Evolutionary conservation across 2,797 vertebrate species (phyloP), one percentile per base, ranked within the genome.

Genomic region (Lutjanus campechanus): DNA sequence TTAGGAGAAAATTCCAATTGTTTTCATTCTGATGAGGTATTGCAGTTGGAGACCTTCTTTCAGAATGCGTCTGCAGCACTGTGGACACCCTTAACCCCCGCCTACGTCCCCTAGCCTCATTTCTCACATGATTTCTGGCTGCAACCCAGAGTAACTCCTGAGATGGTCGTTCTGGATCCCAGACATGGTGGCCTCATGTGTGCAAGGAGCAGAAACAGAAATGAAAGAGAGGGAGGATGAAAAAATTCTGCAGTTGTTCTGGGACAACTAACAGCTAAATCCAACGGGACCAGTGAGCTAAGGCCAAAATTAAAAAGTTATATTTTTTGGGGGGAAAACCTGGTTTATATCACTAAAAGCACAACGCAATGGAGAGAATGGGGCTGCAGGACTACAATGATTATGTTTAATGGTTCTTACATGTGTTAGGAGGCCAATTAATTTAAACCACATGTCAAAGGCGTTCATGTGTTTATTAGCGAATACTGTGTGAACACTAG

Each of bases 391-490:
- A 85, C 80, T 79, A 71, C 74, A 79, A 60, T 90, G 81, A 93
- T 91, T 91, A 89, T 82, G 67, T 89, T 88, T 92, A 95, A 95
- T 92, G 82, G 84, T 22, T 92, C 81, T 83, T 93, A 89, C 85
- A 93, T 90, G 91, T 86, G 88, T 84, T 87, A 87, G 60, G 72
- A 91, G 85, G 80, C 77, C 87, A 90, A 92, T 94, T 93, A 81
- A 95, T 95, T 76, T 75, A 90, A 93, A 88, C 80, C 93, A 93
- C 83, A 93, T 93, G 92, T 82, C 86, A 90, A 84, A 90, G 81
- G 69, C 76, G 80, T 81, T 74, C 76, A 82, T 87, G 82, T 91
- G 91, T 92, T 93, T 93, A 92, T 93, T 93, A 92, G 86, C 13
- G 58, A 89, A 73, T 73, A 58, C 59, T 72, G 71, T 85, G 90